These are phyloP conservation scores for Leptosomus discolor DNA, from an alignment of 2,113 vertebrate species.

Conservation along the genomic window DNA sequence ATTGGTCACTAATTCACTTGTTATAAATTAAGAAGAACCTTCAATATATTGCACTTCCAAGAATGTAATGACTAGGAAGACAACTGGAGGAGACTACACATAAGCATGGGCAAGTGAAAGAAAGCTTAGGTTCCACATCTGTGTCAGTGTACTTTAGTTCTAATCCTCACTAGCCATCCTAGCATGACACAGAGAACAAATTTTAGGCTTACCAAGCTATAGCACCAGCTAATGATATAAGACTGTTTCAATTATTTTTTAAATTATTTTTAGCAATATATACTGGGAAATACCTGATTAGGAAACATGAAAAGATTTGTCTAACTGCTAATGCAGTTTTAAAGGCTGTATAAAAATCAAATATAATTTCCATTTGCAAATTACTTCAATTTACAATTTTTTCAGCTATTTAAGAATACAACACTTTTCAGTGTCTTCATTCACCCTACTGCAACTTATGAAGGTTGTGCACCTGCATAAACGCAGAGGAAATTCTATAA, in stretches of 20 bases:
- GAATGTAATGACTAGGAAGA: background rate
- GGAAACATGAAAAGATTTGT: background rate
- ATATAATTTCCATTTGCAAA: background rate
- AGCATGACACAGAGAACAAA: background rate
- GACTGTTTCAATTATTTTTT: background rate
- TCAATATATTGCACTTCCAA: background rate
- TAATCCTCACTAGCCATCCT: background rate
- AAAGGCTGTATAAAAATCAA: background rate
- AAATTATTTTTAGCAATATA: background rate
- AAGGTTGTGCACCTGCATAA: background rate
- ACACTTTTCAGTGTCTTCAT: background rate
- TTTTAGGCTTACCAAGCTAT: background rate
- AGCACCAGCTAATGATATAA: background rate
- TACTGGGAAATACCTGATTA: background rate
- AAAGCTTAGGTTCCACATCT: background rate
- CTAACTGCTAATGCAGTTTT: background rate
- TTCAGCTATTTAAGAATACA: background rate
- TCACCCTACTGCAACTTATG: background rate
- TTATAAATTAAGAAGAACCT: background rate
- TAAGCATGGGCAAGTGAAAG: background rate
- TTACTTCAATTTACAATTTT: background rate
- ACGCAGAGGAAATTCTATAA: background rate
- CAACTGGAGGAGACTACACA: background rate
- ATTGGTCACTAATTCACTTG: background rate
- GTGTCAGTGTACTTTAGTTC: background rate